A percentile compares a stretch with the other conserved stretches of the same genome.
Evolutionary conservation across 1,140 invertebrate species (phyloP).

Genomic region (Acarapis woodi): DNA sequence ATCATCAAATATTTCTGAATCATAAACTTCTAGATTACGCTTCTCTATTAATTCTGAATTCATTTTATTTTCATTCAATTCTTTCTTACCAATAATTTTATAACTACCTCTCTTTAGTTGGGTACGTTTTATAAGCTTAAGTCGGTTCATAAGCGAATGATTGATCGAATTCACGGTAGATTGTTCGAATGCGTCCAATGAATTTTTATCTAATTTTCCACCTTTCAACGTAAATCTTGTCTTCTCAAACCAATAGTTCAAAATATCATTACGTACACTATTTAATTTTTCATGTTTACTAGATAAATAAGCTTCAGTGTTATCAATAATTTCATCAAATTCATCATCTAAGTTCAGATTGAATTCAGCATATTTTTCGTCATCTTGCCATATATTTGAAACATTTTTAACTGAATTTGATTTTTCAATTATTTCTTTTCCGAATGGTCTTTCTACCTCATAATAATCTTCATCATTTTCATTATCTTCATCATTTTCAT

Average conservation of each 20-base stretch:
- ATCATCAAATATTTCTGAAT: constrained; percentile 75
- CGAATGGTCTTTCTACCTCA: too few relatives aligned
- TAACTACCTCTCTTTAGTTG: constrained; percentile 44
- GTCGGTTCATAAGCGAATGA: constrained; percentile 42
- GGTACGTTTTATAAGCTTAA: constrained; percentile 43
- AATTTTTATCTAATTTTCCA: constrained; percentile 21
- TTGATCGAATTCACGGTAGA: constrained; percentile 56
- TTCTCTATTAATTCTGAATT: constrained; percentile 12
- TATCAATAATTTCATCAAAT: too few relatives aligned
- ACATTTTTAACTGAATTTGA: too few relatives aligned
- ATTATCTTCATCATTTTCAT: too few relatives aligned
- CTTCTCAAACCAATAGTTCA: constrained; percentile 78
- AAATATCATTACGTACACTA: constrained; percentile 15
- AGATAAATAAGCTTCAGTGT: neutral
- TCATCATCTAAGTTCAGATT: too few relatives aligned
- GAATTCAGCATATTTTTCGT: too few relatives aligned
- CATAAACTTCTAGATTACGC: constrained; percentile 26
- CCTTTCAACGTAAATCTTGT: constrained; percentile 22
- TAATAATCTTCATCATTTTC: too few relatives aligned
- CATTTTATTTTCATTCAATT: constrained; percentile 12
- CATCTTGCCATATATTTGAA: too few relatives aligned
- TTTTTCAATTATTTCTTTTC: too few relatives aligned
- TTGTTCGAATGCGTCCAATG: constrained; percentile 35
- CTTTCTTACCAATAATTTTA: constrained; percentile 28
- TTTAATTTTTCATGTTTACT: neutral